phyloP scores from a whole-genome alignment of 2,888 invertebrate species.

The Lamellibrachia satsuma region DNA sequence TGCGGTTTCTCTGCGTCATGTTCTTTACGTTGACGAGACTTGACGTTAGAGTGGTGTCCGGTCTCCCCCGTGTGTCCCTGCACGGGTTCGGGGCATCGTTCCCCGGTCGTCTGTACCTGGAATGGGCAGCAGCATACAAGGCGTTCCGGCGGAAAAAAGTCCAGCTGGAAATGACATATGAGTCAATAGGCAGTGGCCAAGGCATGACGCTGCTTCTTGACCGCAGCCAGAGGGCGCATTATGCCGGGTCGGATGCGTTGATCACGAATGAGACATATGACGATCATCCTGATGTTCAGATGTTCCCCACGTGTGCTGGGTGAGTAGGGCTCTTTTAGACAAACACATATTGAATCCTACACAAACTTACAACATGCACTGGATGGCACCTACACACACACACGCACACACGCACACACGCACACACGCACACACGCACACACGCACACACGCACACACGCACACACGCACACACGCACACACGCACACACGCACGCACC shows the following conservation, averaged over 20 bases:
- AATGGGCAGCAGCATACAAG: slow-evolving; percentile 30
- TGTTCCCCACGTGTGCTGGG: slow-evolving; percentile 18
- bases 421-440: too few relatives aligned
- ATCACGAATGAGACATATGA: neutral
- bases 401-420: too few relatives aligned
- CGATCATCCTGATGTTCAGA: neutral
- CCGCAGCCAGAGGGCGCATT: neutral
- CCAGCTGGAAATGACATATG: neutral
- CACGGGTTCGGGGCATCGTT: slow-evolving; percentile 39
- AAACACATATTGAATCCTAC: neutral
- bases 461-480: too few relatives aligned
- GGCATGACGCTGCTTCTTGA: neutral
- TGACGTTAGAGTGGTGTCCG: neutral
- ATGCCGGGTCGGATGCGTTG: slow-evolving; percentile 3
- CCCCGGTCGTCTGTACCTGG: slow-evolving; percentile 30
- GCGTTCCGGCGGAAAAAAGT: neutral
- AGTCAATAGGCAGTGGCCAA: neutral
- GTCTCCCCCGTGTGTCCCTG: neutral
- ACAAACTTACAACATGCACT: neutral
- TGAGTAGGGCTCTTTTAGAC: neutral
- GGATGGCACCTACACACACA: too few relatives aligned
- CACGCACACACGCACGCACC: too few relatives aligned
- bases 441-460: too few relatives aligned
- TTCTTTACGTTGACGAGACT: neutral
- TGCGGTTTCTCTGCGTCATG: neutral